These are phyloP conservation scores for Dryobota labecula DNA, from an alignment of 2,888 invertebrate species.

Conservation along the genomic window DNA sequence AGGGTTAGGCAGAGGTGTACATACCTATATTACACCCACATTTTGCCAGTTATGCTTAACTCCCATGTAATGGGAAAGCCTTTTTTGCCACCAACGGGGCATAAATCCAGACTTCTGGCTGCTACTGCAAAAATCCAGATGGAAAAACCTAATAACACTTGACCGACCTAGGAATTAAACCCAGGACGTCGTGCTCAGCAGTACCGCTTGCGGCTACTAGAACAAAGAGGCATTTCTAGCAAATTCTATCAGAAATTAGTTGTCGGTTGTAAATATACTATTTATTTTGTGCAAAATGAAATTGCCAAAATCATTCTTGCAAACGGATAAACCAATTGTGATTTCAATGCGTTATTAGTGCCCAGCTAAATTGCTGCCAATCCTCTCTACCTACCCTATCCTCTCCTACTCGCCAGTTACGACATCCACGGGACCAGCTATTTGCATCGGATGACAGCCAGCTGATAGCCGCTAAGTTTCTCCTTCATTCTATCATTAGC, in stretches of 20 bases:
- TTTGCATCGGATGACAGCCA: conserved; percentile 27
- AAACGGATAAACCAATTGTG: neutral
- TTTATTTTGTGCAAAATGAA: conserved; percentile 6
- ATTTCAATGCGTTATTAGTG: conserved; percentile 2
- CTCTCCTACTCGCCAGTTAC: neutral
- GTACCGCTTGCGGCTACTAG: too few species aligned
- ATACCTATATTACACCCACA: too few species aligned
- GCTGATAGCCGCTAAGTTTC: conserved; percentile 22
- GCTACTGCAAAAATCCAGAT: too few species aligned
- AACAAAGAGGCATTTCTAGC: too few species aligned
- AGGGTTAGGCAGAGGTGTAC: too few species aligned
- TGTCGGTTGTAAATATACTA: neutral
- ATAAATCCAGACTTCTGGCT: too few species aligned
- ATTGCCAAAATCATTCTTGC: neutral
- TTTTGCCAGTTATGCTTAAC: too few species aligned
- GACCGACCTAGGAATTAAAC: too few species aligned
- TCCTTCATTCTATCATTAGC: conserved; percentile 33
- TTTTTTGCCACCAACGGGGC: too few species aligned
- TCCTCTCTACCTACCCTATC: neutral
- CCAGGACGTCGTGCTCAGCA: too few species aligned
- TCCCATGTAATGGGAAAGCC: too few species aligned
- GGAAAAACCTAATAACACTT: too few species aligned
- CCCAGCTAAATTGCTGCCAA: neutral
- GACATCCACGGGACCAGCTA: neutral
- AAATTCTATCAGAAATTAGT: neutral